Conservation (phyloP, 2,113 vertebrate species). For the Carollia perspicillata region DNA sequence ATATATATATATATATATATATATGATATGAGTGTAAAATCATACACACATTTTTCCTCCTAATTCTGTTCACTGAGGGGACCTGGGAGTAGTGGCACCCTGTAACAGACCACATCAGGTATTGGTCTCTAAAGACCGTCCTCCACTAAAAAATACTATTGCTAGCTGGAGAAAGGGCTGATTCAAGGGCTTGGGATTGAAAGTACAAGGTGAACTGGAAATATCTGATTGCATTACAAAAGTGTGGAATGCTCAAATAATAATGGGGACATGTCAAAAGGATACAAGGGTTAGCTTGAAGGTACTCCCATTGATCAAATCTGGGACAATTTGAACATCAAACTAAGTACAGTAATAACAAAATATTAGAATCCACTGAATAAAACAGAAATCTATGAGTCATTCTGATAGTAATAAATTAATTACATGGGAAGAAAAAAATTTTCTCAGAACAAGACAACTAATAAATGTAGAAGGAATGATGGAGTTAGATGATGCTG, state of each 20-base stretch:
- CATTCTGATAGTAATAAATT: background rate
- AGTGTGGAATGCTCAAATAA: background rate
- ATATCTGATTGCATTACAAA: background rate
- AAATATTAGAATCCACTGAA: conserved; percentile 23
- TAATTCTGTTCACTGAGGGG: background rate
- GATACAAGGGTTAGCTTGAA: background rate
- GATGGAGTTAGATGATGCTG: conserved; percentile 5
- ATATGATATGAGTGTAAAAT: too few species aligned
- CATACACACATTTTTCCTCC: background rate
- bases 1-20: too few species aligned
- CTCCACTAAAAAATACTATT: conserved; percentile 12
- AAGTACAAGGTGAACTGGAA: background rate
- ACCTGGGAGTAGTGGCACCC: background rate
- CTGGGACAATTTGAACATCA: background rate
- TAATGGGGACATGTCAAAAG: background rate
- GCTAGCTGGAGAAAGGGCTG: background rate
- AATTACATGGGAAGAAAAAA: background rate
- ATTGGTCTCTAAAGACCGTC: conserved; percentile 2
- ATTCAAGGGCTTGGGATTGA: background rate
- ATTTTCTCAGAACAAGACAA: conserved; percentile 4
- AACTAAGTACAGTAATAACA: background rate
- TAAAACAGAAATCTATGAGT: background rate
- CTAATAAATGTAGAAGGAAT: background rate
- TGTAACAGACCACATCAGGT: background rate
- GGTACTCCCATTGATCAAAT: background rate